Percentiles rank a stretch among this genome's conserved stretches.
Conservation (phyloP, 2,113 vertebrate genomes). For the Haliaeetus leucogaster region DNA sequence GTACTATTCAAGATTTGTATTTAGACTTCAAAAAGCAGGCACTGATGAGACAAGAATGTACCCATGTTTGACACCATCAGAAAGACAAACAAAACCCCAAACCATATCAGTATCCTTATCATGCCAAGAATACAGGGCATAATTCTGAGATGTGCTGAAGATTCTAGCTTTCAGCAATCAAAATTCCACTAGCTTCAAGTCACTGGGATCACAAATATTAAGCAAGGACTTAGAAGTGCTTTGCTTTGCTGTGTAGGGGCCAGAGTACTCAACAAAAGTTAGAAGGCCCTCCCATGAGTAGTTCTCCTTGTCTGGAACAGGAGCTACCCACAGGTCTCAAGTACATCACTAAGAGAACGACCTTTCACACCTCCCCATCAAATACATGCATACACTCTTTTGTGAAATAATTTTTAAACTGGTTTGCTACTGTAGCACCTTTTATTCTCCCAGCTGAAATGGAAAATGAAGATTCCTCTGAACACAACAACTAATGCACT, state of each 20-base stretch:
- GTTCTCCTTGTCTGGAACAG: background rate
- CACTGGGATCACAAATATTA: background rate
- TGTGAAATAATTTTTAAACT: background rate
- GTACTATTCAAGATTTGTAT: background rate
- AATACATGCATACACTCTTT: background rate
- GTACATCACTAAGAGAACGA: background rate
- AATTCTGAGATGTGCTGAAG: background rate
- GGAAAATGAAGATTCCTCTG: background rate
- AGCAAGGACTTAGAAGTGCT: background rate
- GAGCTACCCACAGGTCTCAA: background rate
- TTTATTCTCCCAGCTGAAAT: background rate
- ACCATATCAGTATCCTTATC: background rate
- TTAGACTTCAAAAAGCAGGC: background rate
- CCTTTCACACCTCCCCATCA: background rate
- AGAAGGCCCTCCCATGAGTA: background rate
- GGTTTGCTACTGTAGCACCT: background rate
- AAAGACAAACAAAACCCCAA: background rate
- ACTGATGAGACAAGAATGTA: background rate
- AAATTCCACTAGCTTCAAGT: background rate
- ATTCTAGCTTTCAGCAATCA: background rate
- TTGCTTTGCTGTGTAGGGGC: background rate
- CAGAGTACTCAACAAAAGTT: background rate
- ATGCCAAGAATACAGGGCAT: background rate
- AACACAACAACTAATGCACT: background rate
- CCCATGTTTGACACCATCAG: background rate